A percentile compares a stretch with the other conserved stretches of the same genome.
Evolutionary conservation across 1,140 invertebrate genomes (phyloP).

Genomic region (Megathymus violae): DNA sequence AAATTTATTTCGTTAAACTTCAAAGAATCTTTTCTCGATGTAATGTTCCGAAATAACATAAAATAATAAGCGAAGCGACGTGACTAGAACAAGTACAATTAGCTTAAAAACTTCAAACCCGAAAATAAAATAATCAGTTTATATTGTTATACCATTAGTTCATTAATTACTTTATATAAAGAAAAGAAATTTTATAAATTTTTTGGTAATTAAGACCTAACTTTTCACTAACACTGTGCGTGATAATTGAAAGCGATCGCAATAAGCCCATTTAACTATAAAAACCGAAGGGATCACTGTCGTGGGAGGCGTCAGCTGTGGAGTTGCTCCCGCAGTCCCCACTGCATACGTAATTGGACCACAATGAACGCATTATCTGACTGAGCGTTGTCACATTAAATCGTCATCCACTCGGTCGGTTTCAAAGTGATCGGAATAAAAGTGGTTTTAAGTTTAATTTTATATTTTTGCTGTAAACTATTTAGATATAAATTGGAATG

Average conservation of each 20-base stretch:
- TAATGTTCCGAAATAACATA: too few relatives aligned
- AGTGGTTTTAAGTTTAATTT: conserved; percentile 6
- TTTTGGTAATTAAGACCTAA: neutral
- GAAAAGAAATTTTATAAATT: too few relatives aligned
- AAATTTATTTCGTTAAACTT: too few relatives aligned
- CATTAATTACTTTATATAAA: too few relatives aligned
- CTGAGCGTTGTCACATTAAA: conserved; percentile 59
- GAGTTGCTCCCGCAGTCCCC: conserved; percentile 30
- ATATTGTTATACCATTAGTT: too few relatives aligned
- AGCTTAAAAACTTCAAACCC: too few relatives aligned
- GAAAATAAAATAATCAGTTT: too few relatives aligned
- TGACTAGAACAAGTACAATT: too few relatives aligned
- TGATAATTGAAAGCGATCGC: conserved; percentile 12
- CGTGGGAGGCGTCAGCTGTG: conserved; percentile 59
- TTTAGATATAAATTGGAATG: too few relatives aligned
- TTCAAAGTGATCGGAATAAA: conserved; percentile 11
- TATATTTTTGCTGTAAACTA: too few relatives aligned
- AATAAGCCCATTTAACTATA: conserved; percentile 22
- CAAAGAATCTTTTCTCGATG: too few relatives aligned
- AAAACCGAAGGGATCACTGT: conserved; percentile 25
- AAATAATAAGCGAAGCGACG: too few relatives aligned
- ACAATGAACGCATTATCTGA: conserved; percentile 54
- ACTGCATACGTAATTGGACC: conserved; percentile 49
- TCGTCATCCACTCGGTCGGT: conserved; percentile 58
- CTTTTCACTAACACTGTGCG: neutral